phyloP scores from a whole-genome alignment of 2,797 vertebrate genomes.

The Urophycis tenuis region DNA sequence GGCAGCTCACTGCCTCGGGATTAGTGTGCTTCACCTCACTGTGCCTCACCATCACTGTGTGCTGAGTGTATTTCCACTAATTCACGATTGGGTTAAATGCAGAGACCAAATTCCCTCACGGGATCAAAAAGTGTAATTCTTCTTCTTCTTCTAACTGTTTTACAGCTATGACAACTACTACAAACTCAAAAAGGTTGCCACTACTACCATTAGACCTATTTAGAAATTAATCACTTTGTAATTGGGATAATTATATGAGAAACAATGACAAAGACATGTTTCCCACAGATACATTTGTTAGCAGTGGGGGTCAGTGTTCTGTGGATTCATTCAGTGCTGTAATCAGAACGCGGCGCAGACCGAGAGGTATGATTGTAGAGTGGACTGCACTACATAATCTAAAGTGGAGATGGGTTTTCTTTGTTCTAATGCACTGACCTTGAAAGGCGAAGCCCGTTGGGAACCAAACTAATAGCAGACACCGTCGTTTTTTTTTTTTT shows the following conservation, averaged over 20 bases:
- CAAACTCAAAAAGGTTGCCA: neutral
- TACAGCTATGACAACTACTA: no score
- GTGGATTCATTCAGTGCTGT: no score
- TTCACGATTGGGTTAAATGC: no score
- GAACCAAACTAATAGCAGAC: neutral
- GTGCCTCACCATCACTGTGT: no score
- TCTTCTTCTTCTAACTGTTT: no score
- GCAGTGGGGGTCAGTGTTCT: no score
- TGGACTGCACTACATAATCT: neutral
- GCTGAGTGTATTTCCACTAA: no score
- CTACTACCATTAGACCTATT: neutral
- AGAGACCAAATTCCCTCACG: no score
- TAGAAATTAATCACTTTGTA: neutral
- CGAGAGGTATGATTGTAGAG: neutral
- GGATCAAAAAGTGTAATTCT: no score
- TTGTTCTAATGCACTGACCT: neutral
- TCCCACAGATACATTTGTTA: neutral
- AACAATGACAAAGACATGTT: no score
- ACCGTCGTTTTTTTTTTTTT: neutral
- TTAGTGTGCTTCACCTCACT: no score
- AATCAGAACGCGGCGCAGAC: neutral
- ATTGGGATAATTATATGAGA: neutral
- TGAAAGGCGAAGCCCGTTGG: neutral
- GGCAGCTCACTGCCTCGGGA: no score
- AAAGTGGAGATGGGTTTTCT: neutral